Percentiles rank a stretch among this genome's conserved stretches.
These are phyloP conservation scores for Rhinoderma darwinii DNA, from an alignment of 2,113 vertebrate genomes.

Conservation along the genomic window DNA sequence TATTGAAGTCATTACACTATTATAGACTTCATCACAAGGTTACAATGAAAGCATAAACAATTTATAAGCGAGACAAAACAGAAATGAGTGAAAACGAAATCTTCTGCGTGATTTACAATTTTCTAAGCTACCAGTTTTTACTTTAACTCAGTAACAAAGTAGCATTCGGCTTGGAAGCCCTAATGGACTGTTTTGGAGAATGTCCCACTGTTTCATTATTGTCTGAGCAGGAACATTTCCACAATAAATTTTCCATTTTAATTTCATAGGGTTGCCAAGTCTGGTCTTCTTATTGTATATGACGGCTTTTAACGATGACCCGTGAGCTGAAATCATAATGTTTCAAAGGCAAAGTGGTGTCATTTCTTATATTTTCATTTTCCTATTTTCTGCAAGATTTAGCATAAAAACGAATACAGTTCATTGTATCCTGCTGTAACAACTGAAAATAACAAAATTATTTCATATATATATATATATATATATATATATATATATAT, in stretches of 20 bases:
- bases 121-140: not conserved
- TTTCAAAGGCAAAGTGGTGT: not conserved
- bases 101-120: not conserved
- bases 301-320: not conserved
- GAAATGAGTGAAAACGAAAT: conserved; percentile 12
- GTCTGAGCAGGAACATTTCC: conserved; percentile 39
- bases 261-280: conserved; percentile 33
- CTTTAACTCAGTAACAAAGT: not conserved
- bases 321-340: not conserved
- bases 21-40: not conserved
- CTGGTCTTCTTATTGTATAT: conserved; percentile 24
- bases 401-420: not conserved
- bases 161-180: not conserved
- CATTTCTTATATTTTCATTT: conserved; percentile 13
- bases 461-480: not conserved
- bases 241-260: conserved; percentile 41
- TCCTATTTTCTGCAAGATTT: not conserved
- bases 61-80: not conserved
- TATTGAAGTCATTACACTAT: not conserved
- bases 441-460: not conserved
- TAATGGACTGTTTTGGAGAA: conserved; percentile 21
- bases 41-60: not conserved
- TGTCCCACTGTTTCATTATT: conserved; percentile 32
- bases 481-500: not conserved
- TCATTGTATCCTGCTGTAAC: not conserved